These are phyloP conservation scores for Eulithis testata DNA, from an alignment of 2,888 invertebrate species.

Conservation along the genomic window DNA sequence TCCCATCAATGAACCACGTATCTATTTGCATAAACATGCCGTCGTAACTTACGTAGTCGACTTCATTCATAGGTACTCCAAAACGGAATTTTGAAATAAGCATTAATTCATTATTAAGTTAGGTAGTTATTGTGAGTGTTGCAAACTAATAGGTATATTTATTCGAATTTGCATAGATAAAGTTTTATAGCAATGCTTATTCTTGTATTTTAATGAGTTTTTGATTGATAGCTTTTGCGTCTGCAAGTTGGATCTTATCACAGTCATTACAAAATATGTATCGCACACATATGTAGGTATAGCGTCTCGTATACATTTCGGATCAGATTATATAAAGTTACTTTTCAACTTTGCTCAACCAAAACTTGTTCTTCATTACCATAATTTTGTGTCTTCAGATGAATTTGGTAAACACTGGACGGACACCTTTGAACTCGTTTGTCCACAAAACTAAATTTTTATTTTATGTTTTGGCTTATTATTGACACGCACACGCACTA, in stretches of 20 bases:
- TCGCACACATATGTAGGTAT: neutral
- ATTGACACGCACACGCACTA: constrained; percentile 33
- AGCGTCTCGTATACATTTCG: constrained; percentile 1
- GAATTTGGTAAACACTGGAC: neutral
- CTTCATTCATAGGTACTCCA: constrained; percentile 41
- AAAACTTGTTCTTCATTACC: neutral
- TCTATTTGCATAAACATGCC: constrained; percentile 65
- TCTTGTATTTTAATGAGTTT: constrained; percentile 30
- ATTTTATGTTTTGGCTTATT: constrained; percentile 43
- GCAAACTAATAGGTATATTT: constrained; percentile 7
- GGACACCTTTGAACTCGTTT: constrained; percentile 36
- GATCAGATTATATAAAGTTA: constrained; percentile 1
- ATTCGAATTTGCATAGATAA: constrained; percentile 16
- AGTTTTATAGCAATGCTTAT: constrained; percentile 23
- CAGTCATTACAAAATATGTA: constrained; percentile 13
- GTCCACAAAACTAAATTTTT: constrained; percentile 27
- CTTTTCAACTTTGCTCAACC: constrained; percentile 5
- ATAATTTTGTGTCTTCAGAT: neutral
- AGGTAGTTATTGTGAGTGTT: constrained; percentile 21
- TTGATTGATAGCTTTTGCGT: constrained; percentile 30
- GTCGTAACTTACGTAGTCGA: constrained; percentile 53
- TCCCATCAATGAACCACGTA: constrained; percentile 61
- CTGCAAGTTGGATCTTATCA: constrained; percentile 28
- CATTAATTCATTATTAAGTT: constrained; percentile 32
- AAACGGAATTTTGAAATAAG: constrained; percentile 42